Percentiles rank a stretch among this genome's conserved stretches.
Evolutionary conservation across 2,113 vertebrate species (phyloP).

Genomic region (Hymenochirus boettgeri): DNA sequence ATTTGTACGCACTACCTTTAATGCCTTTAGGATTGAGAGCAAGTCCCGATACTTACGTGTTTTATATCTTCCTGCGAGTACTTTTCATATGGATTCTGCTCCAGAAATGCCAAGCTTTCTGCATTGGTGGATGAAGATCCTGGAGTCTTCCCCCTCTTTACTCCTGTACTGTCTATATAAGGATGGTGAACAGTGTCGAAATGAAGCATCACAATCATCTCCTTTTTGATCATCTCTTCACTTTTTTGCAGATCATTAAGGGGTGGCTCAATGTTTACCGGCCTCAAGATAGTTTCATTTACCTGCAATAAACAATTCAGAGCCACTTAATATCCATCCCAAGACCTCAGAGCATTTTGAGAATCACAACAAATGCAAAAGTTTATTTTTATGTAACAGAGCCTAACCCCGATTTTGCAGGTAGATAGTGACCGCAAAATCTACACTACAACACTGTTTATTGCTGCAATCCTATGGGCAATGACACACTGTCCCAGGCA

Average conservation of each 20-base stretch:
- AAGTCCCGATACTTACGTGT: conserved; percentile 65
- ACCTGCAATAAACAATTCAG: conserved; percentile 68
- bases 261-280: conserved; percentile 83
- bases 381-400: too few species aligned
- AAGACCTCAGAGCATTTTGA: too few species aligned
- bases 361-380: too few species aligned
- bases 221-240: conserved; percentile 93
- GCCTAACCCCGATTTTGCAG: too few species aligned
- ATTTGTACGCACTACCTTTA: too few species aligned
- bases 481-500: too few species aligned
- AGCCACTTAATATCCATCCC: too few species aligned
- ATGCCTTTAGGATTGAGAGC: too few species aligned
- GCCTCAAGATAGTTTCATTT: conserved; percentile 93
- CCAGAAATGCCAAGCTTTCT: conserved; percentile 84
- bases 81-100: conserved; percentile 80
- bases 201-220: conserved; percentile 97
- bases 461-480: too few species aligned
- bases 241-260: conserved; percentile 88
- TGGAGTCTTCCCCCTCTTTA: conserved; percentile 75
- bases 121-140: conserved; percentile 77
- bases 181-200: conserved; percentile 88
- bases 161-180: conserved; percentile 58
- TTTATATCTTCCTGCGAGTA: conserved; percentile 82
- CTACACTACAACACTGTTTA: too few species aligned
- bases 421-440: too few species aligned